These are phyloP conservation scores for Sarotherodon lohbergeri DNA, from an alignment of 2,113 vertebrate species.

Conservation along the genomic window DNA sequence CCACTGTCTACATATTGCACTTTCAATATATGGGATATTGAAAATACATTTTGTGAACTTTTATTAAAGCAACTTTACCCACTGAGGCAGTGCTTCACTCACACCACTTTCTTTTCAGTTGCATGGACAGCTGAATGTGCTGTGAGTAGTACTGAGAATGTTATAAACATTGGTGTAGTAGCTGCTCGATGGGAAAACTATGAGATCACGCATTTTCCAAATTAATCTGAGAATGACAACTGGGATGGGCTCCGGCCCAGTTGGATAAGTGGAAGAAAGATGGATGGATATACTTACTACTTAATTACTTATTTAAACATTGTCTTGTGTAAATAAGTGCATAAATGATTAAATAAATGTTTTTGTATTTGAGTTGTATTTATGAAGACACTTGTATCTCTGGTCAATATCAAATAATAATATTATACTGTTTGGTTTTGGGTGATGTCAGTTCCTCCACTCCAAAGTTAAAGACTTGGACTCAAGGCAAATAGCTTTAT, in stretches of 20 bases:
- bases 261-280: not conserved
- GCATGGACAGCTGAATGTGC: not conserved
- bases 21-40: not conserved
- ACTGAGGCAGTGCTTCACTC: not conserved
- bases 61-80: not conserved
- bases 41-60: not conserved
- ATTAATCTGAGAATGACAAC: not conserved
- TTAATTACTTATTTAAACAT: not conserved
- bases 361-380: not conserved
- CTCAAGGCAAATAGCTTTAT: not conserved
- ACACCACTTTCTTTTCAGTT: not conserved
- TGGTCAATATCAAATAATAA: not conserved
- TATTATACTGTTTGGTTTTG: not conserved
- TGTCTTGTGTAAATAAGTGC: not conserved
- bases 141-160: not conserved
- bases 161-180: not conserved
- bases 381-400: not conserved
- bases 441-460: not conserved
- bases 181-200: not conserved
- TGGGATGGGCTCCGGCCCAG: not conserved
- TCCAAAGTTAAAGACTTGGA: not conserved
- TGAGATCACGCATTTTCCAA: not conserved
- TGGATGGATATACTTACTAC: not conserved
- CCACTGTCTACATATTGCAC: not conserved
- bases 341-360: not conserved